These are phyloP conservation scores for Micrasema longulum DNA, from an alignment of 1,140 invertebrate genomes.

Conservation along the genomic window DNA sequence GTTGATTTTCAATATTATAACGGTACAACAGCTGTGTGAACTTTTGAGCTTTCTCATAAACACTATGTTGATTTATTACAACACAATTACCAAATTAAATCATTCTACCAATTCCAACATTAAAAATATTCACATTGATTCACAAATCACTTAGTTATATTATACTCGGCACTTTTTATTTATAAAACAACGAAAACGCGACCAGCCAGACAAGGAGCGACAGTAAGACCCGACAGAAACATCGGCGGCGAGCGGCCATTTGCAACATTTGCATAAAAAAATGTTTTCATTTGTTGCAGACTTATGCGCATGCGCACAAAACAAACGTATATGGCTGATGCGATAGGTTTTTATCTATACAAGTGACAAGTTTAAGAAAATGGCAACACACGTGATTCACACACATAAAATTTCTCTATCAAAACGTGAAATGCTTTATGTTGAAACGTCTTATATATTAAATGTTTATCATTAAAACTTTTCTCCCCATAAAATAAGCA, in stretches of 20 bases:
- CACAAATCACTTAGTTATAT: not conserved
- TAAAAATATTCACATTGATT: constrained; percentile 20
- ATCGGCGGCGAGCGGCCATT: constrained; percentile 30
- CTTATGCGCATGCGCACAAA: constrained; percentile 17
- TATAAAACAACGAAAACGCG: not conserved
- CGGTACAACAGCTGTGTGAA: constrained; percentile 47
- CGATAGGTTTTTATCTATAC: too few species aligned
- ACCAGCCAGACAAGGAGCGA: not conserved
- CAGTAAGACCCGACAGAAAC: constrained; percentile 12
- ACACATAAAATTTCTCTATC: too few species aligned
- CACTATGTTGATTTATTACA: constrained; percentile 5
- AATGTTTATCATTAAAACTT: too few species aligned
- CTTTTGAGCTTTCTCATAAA: constrained; percentile 31
- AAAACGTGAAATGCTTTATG: too few species aligned
- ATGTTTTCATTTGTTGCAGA: constrained; percentile 31
- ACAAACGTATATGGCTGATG: too few species aligned
- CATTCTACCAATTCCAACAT: constrained; percentile 9
- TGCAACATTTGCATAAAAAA: constrained; percentile 8
- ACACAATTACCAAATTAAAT: constrained; percentile 29
- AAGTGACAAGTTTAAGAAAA: too few species aligned
- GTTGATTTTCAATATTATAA: constrained; percentile 40
- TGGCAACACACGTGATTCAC: too few species aligned
- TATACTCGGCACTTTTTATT: too few species aligned
- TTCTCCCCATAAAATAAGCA: too few species aligned
- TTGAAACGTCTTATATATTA: too few species aligned